Base-by-base conservation (phyloP, 2,797 vertebrate species). In the Fundulus diaphanus region DNA sequence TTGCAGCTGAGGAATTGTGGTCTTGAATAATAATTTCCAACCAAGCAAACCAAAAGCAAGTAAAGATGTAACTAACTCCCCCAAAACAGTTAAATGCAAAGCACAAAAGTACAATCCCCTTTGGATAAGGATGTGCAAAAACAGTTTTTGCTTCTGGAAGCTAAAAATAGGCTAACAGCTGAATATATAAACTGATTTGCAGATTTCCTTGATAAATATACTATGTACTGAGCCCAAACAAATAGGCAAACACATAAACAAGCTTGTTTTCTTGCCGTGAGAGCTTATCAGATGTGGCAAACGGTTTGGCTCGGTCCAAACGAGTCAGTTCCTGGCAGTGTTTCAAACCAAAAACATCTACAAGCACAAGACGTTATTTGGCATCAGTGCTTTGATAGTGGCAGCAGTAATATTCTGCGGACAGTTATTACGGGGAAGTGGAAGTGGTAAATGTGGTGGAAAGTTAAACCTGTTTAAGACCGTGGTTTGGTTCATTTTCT, bases 401-500 rank as follows among this genome's bases (percentile, higher is more conserved):
- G 29, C 67, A 31, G 18, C 29, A 22, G 67, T 33, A 8, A 33
- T 48, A 24, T 33, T 31, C 22, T 22, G 29, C 11, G 6, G 7
- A 67, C 7, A 46, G 65, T n/a, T 29, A 20, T 3, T 33, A 33
- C 5, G 57, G 9, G n/a, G n/a, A n/a, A n/a, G n/a, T n/a, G 59
- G 59, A 63, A 63, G 59, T 63, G 33, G 31, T 63, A n/a, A 63
- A 63, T 63, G 59, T 63, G 59, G 59, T 63, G 33, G 59, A 63
- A 63, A 20, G 22, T 18, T 22, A 18, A 8, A 7, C 31, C 59
- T 63, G 59, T 63, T 35, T 22, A 63, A 63, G 15, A 63, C 59
- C 31, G 37, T 1, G 1, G 5, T 9, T 54, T 54, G 9, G 24
- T n/a, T 54, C 22, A 22, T 18, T 33, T 63, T 56, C 16, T 63